Evolutionary conservation across 92 coral and sea anemone genomes (phyloP).

Genomic region (Palythoa caribaeorum): DNA sequence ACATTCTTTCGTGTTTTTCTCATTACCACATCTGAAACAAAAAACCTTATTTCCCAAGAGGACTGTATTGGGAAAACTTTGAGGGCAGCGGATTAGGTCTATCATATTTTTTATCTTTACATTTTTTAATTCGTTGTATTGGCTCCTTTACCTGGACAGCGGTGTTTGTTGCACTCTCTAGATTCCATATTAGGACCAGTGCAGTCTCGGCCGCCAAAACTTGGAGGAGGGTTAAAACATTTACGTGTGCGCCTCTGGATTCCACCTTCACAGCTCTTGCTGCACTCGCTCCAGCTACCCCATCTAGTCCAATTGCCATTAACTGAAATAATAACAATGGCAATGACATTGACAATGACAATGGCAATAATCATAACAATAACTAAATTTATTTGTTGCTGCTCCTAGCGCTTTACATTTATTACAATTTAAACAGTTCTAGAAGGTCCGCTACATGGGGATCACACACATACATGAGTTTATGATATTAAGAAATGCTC

Average conservation of each 20-base stretch:
- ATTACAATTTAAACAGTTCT: too few species aligned
- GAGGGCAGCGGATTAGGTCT: too few species aligned
- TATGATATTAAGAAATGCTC: too few species aligned
- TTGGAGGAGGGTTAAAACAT: background rate
- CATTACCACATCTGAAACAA: too few species aligned
- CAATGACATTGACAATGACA: background rate
- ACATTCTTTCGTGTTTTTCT: too few species aligned
- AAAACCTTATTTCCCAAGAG: too few species aligned
- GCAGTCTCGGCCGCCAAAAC: background rate
- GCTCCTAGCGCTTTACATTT: too few species aligned
- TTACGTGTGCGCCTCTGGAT: background rate
- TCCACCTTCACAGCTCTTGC: background rate
- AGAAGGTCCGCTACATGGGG: too few species aligned
- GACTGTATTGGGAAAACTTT: too few species aligned
- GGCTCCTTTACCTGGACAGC: background rate
- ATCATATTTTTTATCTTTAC: too few species aligned
- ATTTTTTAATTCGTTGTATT: background rate
- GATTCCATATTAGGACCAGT: background rate
- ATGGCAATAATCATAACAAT: background rate
- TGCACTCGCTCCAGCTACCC: background rate
- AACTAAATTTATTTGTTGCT: too few species aligned
- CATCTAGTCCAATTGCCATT: background rate
- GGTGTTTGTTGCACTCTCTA: background rate
- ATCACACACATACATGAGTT: too few species aligned
- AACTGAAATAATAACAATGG: background rate